Conservation (phyloP, 2,113 vertebrate species). For the Aix galericulata region DNA sequence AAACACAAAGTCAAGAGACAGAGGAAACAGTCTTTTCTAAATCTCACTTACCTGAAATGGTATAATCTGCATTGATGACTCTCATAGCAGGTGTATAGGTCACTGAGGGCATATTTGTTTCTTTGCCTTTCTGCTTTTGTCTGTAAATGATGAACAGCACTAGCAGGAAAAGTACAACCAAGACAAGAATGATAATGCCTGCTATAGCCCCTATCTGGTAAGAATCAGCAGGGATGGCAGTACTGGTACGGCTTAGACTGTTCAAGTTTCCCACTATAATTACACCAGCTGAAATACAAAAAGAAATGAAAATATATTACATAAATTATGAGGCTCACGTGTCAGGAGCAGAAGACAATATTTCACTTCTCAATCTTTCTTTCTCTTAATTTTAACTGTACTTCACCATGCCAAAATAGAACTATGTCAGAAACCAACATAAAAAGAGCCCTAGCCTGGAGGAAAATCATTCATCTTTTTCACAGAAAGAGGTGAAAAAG, state of each 20-base stretch:
- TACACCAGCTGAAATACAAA: conserved; percentile 81
- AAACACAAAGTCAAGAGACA: background rate
- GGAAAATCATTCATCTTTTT: background rate
- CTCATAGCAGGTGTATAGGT: conserved; percentile 92
- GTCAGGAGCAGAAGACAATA: background rate
- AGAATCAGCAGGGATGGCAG: conserved; percentile 88
- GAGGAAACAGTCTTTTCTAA: background rate
- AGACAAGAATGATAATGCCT: conserved; percentile 90
- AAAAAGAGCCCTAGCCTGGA: background rate
- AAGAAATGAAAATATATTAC: background rate
- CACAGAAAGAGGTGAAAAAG: background rate
- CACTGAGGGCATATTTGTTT: conserved; percentile 88
- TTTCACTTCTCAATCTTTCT: background rate
- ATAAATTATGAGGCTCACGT: background rate
- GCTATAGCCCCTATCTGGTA: conserved; percentile 94
- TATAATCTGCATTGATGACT: conserved; percentile 86
- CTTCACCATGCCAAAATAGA: background rate
- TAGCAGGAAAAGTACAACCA: conserved; percentile 90
- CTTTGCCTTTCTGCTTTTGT: conserved; percentile 94
- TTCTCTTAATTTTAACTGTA: background rate
- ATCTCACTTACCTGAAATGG: conserved; percentile 77
- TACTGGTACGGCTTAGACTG: conserved; percentile 89
- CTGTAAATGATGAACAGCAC: conserved; percentile 91
- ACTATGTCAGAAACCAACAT: background rate
- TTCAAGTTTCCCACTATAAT: conserved; percentile 91